Percentiles rank a stretch among this genome's conserved stretches.
These are phyloP conservation scores for Drosophila tropicalis DNA, from an alignment of 1,140 invertebrate species.

Conservation along the genomic window DNA sequence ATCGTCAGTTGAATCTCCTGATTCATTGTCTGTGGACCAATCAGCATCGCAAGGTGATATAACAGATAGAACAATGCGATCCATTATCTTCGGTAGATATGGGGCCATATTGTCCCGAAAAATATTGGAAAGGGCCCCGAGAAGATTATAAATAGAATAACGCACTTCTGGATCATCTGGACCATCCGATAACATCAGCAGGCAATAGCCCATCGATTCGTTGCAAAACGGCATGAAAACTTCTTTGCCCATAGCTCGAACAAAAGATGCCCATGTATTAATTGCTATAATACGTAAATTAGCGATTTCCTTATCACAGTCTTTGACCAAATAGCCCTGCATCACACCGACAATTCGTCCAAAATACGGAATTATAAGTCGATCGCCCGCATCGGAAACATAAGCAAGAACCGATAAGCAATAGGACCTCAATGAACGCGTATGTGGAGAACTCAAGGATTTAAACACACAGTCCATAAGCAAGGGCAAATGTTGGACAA, in stretches of 20 bases:
- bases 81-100: constrained; percentile 87
- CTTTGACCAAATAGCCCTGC: constrained; percentile 86
- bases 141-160: constrained; percentile 88
- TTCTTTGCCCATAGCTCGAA: constrained; percentile 87
- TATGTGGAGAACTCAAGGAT: constrained; percentile 85
- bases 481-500: constrained; percentile 89
- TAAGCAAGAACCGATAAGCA: constrained; percentile 86
- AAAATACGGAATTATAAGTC: constrained; percentile 90
- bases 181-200: constrained; percentile 85
- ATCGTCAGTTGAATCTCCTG: constrained; percentile 58
- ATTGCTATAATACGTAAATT: constrained; percentile 87
- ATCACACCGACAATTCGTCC: constrained; percentile 87
- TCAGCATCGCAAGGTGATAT: constrained; percentile 85
- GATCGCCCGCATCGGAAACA: constrained; percentile 88
- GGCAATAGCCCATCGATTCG: constrained; percentile 87
- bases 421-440: constrained; percentile 87
- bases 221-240: constrained; percentile 87
- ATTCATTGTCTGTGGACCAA: too few species aligned
- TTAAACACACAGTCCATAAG: constrained; percentile 89
- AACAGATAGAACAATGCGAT: constrained; percentile 87
- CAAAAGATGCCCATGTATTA: constrained; percentile 89
- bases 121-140: constrained; percentile 88
- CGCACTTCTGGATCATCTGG: constrained; percentile 90
- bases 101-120: constrained; percentile 88
- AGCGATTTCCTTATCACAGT: constrained; percentile 84